These are phyloP conservation scores for Nothobranchius kuhntae DNA, from an alignment of 2,113 vertebrate species.

Conservation along the genomic window DNA sequence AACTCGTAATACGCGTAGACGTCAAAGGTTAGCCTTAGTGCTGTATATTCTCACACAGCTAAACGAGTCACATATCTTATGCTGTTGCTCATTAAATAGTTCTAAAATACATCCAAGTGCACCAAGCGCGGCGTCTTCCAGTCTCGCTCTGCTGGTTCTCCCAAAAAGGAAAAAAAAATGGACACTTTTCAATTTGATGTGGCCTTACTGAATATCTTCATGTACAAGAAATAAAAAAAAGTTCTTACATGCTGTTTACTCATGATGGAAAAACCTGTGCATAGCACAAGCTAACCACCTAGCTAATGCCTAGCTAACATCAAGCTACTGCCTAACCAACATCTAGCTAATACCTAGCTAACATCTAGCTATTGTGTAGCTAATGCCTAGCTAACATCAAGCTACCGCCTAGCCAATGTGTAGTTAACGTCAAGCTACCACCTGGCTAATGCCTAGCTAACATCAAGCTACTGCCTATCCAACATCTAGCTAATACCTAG, in stretches of 20 bases:
- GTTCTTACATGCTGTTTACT: constrained; percentile 62
- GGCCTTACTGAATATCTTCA: constrained; percentile 79
- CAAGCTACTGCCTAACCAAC: too few relatives aligned
- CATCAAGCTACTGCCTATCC: not conserved
- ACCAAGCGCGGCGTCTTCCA: constrained; percentile 54
- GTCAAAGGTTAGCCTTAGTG: constrained; percentile 74
- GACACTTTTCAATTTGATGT: constrained; percentile 75
- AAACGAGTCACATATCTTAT: constrained; percentile 68
- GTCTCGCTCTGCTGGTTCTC: constrained; percentile 28
- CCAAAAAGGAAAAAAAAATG: constrained; percentile 12
- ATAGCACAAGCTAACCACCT: constrained; percentile 32
- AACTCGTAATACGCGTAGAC: constrained; percentile 50
- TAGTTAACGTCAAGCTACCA: too few relatives aligned
- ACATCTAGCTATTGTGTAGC: too few relatives aligned
- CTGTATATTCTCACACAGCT: constrained; percentile 64
- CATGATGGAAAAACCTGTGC: constrained; percentile 52
- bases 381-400: too few relatives aligned
- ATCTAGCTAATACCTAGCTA: too few relatives aligned
- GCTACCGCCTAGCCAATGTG: too few relatives aligned
- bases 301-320: too few relatives aligned
- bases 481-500: too few relatives aligned
- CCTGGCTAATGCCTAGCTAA: not conserved
- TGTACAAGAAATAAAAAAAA: constrained; percentile 28
- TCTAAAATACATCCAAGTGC: constrained; percentile 7
- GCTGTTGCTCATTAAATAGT: constrained; percentile 47